A percentile compares a stretch with the other conserved stretches of the same genome.
Evolutionary conservation across 2,888 invertebrate genomes (phyloP).

Genomic region (Linyphia triangularis): DNA sequence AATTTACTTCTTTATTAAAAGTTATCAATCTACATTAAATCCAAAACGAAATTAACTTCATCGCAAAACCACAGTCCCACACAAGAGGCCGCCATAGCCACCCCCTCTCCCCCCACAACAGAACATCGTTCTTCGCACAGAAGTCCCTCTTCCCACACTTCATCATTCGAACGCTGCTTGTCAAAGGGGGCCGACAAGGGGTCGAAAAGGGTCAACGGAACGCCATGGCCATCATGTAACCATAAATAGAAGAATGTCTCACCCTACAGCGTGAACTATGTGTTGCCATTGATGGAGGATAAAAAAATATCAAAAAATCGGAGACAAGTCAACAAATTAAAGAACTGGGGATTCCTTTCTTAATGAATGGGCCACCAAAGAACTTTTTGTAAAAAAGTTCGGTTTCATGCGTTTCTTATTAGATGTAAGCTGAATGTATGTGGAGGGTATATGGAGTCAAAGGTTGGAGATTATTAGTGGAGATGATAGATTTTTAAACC

Average conservation of each 20-base stretch:
- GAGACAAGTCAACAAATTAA: background rate
- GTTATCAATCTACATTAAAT: too few species aligned
- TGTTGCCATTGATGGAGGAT: background rate
- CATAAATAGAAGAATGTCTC: slow-evolving; percentile 9
- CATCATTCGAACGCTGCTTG: slow-evolving; percentile 27
- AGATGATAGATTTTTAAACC: background rate
- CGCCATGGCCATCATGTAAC: background rate
- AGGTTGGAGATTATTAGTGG: background rate
- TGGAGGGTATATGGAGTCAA: background rate
- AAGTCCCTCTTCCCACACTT: slow-evolving; percentile 42
- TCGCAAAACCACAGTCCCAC: too few species aligned
- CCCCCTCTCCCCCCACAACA: background rate
- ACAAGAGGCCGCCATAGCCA: background rate
- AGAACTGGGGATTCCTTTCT: background rate
- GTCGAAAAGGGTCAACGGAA: slow-evolving; percentile 31
- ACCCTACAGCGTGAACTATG: slow-evolving; percentile 38
- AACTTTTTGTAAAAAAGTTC: background rate
- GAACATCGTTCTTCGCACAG: slow-evolving; percentile 5
- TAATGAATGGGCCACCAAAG: slow-evolving; percentile 40
- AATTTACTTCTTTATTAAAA: too few species aligned
- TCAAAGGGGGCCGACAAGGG: slow-evolving; percentile 8
- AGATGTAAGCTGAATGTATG: slow-evolving; percentile 1
- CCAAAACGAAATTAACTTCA: too few species aligned
- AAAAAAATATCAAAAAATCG: background rate
- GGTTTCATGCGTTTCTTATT: slow-evolving; percentile 17